These are phyloP conservation scores for Andinoacara biseriatus DNA, from an alignment of 2,113 vertebrate genomes.

Conservation along the genomic window DNA sequence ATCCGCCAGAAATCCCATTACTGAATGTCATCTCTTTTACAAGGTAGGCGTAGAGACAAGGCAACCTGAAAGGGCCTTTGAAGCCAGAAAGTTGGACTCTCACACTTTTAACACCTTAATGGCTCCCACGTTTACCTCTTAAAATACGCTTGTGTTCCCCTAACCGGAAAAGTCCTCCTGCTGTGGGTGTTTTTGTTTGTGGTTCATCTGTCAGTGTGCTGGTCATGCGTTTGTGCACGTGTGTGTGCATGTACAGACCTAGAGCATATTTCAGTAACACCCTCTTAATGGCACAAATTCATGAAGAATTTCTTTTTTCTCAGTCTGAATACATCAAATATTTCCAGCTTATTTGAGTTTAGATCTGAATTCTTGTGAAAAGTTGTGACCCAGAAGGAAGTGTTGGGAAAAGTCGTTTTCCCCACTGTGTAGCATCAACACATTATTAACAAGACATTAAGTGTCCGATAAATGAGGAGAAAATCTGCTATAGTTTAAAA, in stretches of 20 bases:
- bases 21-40: neutral
- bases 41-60: neutral
- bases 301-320: neutral
- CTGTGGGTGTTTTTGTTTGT: neutral
- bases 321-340: neutral
- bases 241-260: neutral
- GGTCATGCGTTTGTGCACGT: neutral
- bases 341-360: no score
- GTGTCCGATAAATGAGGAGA: no score
- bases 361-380: no score
- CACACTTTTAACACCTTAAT: neutral
- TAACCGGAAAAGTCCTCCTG: neutral
- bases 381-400: no score
- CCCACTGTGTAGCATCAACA: no score
- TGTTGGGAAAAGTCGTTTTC: no score
- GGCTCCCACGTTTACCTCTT: conserved; percentile 2
- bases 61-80: neutral
- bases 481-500: no score
- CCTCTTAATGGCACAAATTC: neutral
- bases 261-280: no score
- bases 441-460: no score
- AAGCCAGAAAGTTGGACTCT: neutral
- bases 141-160: neutral
- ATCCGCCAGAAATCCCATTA: neutral
- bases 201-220: neutral